Base-by-base conservation (phyloP, 2,888 invertebrate species). In the Syrista parreyssii region DNA sequence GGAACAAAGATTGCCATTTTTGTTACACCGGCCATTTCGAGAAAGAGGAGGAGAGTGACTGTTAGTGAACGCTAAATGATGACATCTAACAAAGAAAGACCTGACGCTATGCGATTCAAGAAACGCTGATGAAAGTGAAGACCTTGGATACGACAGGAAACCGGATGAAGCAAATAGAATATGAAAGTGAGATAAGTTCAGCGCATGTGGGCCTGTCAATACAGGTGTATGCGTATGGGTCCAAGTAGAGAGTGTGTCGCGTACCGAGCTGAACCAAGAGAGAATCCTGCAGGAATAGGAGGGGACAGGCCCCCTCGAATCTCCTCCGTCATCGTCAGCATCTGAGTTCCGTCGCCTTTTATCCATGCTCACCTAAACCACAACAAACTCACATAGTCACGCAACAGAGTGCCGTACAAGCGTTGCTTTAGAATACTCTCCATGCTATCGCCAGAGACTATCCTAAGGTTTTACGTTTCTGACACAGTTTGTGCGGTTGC, bases 251-350 rank as follows among this genome's bases (percentile, higher is more conserved):
- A 88, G 85, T 88, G 89, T 90, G 90, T 89, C 91, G 90, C 91
- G 90, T 91, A 91, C 91, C 91, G 91, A 91, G 88, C 88, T 90
- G 91, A 91, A 89, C 91, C 91, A 91, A 88, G 91, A 90, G 84
- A 89, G 88, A 87, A 91, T 90, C 91, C 90, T 91, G 84, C 90
- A 90, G 82, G 88, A 89, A 87, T 90, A 91, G 86, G 89, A 91
- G 86, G 90, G 88, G 86, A 88, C 87, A 84, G 86, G 86, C 86
- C 88, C 88, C 87, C 87, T 89, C 81, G 88, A 85, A 85, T 86
- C 87, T 86, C 84, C 87, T 85, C 88, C 89, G 86, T 86, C 87
- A 86, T 89, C 89, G 84, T 89, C 90, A 84, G 86, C 89, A 86
- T 89, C 89, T 83, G 90, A 90, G 88, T 88, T 88, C 85, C 89